Base-by-base conservation (phyloP, 2,113 vertebrate genomes). In the Tupaia tana region DNA sequence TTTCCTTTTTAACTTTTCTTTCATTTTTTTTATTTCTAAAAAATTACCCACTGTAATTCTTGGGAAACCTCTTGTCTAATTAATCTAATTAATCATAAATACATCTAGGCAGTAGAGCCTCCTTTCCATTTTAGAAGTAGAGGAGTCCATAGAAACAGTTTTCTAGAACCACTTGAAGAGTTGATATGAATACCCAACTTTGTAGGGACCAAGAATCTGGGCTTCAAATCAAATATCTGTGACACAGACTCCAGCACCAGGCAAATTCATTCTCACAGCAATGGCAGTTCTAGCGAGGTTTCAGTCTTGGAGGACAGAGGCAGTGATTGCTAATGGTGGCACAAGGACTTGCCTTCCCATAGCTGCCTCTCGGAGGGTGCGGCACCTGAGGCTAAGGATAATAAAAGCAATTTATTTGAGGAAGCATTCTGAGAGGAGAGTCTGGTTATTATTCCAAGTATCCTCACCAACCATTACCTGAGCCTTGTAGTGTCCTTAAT, bases 271-370 rank as follows among this genome's bases (percentile, higher is more conserved):
- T 84, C 11, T 89, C 20, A 27, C 2, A 34, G 31, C 4, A 34
- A 66, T 34, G 80, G 29, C 2, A 77, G 0, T 83, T 61, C 20
- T 27, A 75, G 25, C 24, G 89, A 52, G 19, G 73, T 71, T 75
- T 24, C 2, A 0, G 25, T n/a, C 7, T 70, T 8, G 4, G 34
- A 13, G 20, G 24, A n/a, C 10, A 27, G 4, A 31, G 7, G 52
- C 70, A 83, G 16, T 19, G 29, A 54, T 61, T 61, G 67, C 56
- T 87, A 8, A 64, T 70, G 6, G 16, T 43, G 7, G 12, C 58
- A 54, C 31, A 13, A 20, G 58, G n/a, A 24, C 9, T 1, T 74
- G 14, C 4, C 16, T 70, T 69, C 12, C 24, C 31, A 31, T 14
- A 18, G 12, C 56, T 18, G 16, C 19, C 1, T 82, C 29, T 56